A percentile compares a stretch with the other conserved stretches of the same genome.
Conservation (phyloP, 2,113 vertebrate species). For the Petroica traversi region DNA sequence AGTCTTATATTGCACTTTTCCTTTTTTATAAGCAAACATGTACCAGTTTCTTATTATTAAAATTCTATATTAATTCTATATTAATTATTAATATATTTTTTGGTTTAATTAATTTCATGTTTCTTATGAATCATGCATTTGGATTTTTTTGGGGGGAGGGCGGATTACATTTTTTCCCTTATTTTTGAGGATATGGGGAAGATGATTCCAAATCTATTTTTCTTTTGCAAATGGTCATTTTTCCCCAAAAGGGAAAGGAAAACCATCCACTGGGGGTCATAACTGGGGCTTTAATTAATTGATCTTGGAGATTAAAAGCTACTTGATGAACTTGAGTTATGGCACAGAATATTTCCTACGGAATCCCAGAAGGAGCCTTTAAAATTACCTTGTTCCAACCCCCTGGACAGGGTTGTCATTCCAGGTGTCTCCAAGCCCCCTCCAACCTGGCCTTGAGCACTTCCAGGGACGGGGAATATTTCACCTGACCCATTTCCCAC, state of each 20-base stretch:
- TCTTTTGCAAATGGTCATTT: not conserved
- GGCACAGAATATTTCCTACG: not conserved
- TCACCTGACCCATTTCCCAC: not conserved
- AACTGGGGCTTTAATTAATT: not conserved
- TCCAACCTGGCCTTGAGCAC: fast-evolving
- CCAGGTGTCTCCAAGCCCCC: not conserved
- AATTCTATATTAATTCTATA: not conserved
- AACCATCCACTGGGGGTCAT: not conserved
- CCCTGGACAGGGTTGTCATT: not conserved
- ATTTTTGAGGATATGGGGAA: not conserved
- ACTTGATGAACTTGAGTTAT: not conserved
- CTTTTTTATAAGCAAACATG: not conserved
- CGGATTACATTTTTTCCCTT: not conserved
- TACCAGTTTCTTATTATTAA: not conserved
- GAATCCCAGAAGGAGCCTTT: not conserved
- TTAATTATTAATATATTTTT: not conserved
- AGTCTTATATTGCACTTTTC: not conserved
- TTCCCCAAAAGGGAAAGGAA: not conserved
- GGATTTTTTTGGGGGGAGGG: not conserved
- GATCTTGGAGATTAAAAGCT: not conserved
- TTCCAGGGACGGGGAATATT: not conserved
- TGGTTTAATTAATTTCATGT: not conserved
- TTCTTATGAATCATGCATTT: not conserved
- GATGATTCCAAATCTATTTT: not conserved
- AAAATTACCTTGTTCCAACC: fast-evolving